These are phyloP conservation scores for Talpa occidentalis DNA, from an alignment of 2,113 vertebrate species.

Conservation along the genomic window DNA sequence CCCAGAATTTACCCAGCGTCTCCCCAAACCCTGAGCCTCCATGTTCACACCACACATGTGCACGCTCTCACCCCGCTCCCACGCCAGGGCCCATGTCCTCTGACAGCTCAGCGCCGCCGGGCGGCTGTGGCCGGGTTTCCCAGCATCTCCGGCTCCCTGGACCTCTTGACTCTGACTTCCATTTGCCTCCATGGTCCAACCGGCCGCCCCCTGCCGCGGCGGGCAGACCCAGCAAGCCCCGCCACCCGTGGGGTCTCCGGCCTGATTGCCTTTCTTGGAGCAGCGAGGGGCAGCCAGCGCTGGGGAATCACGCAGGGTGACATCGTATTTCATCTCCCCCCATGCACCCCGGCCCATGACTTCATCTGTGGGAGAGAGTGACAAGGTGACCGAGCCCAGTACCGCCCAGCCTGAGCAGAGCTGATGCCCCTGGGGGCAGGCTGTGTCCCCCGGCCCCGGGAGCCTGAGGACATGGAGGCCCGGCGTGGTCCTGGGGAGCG, in stretches of 20 bases:
- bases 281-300: constrained; percentile 81
- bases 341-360: not conserved
- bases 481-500: not conserved
- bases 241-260: constrained; percentile 72
- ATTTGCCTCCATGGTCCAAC: constrained; percentile 76
- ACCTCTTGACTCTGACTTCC: constrained; percentile 67
- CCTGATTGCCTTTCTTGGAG: constrained; percentile 77
- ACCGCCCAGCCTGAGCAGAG: not conserved
- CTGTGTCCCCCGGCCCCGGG: not conserved
- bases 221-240: constrained; percentile 81
- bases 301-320: constrained; percentile 80
- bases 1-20: not conserved
- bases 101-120: fast-evolving
- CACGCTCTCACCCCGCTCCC: fast-evolving
- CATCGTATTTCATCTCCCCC: constrained; percentile 71
- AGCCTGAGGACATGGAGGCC: not conserved
- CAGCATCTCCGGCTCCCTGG: constrained; percentile 73
- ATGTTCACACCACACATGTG: fast-evolving
- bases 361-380: constrained; percentile 68
- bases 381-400: not conserved
- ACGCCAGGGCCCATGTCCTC: fast-evolving
- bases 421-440: not conserved
- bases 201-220: constrained; percentile 81
- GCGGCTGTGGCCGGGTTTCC: not conserved
- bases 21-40: not conserved